These are phyloP conservation scores for Tenodera sinensis DNA, from an alignment of 2,888 invertebrate species.

Conservation along the genomic window DNA sequence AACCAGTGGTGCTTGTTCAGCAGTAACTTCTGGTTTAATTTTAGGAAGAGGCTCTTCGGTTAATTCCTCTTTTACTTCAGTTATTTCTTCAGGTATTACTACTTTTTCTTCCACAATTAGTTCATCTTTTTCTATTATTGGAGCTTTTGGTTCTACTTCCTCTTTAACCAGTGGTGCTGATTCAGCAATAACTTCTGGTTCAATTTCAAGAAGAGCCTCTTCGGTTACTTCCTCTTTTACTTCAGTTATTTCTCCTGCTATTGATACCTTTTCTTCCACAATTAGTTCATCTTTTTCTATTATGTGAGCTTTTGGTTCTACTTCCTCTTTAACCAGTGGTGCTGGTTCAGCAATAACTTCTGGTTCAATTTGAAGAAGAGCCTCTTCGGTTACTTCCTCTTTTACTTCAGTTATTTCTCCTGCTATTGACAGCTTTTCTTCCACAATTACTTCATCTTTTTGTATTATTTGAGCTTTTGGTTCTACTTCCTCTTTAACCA, in stretches of 20 bases:
- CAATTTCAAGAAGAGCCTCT: neutral
- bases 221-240: neutral
- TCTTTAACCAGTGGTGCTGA: neutral
- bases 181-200: too few species aligned
- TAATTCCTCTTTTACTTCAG: neutral
- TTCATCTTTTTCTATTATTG: too few species aligned
- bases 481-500: neutral
- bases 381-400: neutral
- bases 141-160: neutral
- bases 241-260: neutral
- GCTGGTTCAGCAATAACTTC: neutral
- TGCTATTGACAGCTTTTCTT: too few species aligned
- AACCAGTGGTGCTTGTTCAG: neutral
- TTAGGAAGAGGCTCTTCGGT: too few species aligned
- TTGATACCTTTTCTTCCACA: neutral
- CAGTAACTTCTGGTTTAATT: neutral
- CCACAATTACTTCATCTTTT: neutral
- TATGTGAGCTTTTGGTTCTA: too few species aligned
- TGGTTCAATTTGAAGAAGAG: neutral
- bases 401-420: too few species aligned
- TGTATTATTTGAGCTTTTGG: neutral
- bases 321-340: neutral
- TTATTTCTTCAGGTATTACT: neutral
- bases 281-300: neutral
- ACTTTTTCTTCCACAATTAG: too few species aligned